Evolutionary conservation across 2,113 vertebrate genomes (phyloP).

Genomic region (Rhinolophus sinicus): DNA sequence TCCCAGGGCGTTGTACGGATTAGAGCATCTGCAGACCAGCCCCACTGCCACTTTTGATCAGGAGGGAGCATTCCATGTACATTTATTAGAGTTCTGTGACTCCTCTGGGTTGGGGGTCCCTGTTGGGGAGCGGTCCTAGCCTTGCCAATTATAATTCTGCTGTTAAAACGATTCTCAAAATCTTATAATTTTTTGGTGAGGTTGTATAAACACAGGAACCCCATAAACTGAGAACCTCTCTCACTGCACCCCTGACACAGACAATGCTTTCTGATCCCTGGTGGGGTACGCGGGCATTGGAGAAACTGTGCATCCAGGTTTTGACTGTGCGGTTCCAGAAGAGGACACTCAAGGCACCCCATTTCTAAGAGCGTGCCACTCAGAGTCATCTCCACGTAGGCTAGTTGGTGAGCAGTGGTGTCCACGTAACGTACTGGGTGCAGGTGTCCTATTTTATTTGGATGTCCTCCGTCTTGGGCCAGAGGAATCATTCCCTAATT

Average conservation of each 20-base stretch:
- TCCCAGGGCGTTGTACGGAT: neutral
- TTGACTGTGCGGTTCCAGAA: neutral
- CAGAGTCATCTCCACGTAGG: neutral
- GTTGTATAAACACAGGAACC: neutral
- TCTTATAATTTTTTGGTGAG: neutral
- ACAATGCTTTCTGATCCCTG: neutral
- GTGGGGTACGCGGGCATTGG: neutral
- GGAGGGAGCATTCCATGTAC: neutral
- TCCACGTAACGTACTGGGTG: neutral
- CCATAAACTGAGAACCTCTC: neutral
- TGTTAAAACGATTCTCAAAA: neutral
- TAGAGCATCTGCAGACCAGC: neutral
- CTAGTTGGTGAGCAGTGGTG: neutral
- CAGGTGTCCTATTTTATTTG: conserved; percentile 68
- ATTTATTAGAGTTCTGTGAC: neutral
- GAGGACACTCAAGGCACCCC: neutral
- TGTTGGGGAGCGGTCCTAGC: neutral
- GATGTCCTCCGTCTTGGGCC: conserved; percentile 54
- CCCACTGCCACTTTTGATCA: neutral
- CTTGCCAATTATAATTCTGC: conserved; percentile 26
- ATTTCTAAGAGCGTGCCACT: neutral
- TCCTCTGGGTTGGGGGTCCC: neutral
- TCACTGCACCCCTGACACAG: neutral
- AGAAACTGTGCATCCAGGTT: neutral
- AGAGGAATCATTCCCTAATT: conserved; percentile 70